phyloP scores from a whole-genome alignment of 1,140 invertebrate species.

The Cydia amplana region DNA sequence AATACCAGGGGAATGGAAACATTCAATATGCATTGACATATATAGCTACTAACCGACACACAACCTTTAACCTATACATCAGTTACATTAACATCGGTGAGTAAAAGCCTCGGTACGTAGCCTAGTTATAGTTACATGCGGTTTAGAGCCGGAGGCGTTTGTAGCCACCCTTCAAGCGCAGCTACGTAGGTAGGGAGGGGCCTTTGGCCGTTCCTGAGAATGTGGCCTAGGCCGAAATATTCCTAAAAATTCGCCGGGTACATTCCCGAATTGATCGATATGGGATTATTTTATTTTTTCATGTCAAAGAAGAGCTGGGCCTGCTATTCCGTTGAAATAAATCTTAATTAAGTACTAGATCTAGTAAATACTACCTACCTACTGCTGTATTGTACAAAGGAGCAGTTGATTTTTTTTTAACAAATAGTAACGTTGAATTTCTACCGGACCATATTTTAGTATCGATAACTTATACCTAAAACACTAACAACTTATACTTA shows the following conservation, averaged over 20 bases:
- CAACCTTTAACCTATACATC: no score
- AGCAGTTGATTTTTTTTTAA: no score
- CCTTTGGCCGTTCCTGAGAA: background rate
- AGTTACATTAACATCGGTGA: background rate
- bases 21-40: background rate
- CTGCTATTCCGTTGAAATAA: no score
- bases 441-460: no score
- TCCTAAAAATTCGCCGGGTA: background rate
- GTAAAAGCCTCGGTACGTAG: background rate
- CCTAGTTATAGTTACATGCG: slow-evolving; percentile 14
- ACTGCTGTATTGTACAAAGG: no score
- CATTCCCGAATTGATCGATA: background rate
- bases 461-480: no score
- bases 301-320: no score
- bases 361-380: no score
- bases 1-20: background rate
- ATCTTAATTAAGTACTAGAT: no score
- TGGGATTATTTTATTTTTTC: no score
- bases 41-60: background rate
- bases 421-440: no score
- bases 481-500: no score
- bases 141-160: slow-evolving; percentile 11
- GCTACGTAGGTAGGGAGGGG: background rate
- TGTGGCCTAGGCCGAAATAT: background rate
- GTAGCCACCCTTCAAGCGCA: slow-evolving; percentile 12